Conservation (phyloP, 2,113 vertebrate species). For the Urocitellus parryii region DNA sequence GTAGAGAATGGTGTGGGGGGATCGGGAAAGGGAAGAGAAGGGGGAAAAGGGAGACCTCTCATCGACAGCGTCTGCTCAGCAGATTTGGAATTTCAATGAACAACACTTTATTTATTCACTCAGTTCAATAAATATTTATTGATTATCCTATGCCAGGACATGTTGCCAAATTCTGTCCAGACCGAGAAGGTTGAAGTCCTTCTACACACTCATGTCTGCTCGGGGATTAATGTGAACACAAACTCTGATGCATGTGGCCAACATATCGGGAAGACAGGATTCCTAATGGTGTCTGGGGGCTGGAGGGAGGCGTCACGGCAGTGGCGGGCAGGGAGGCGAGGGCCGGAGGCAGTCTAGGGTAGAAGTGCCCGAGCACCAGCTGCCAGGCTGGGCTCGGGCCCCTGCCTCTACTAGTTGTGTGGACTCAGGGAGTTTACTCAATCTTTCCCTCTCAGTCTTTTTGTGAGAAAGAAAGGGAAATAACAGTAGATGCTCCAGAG, state of each 20-base stretch:
- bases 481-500: not conserved
- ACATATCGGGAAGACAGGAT: not conserved
- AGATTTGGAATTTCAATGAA: not conserved
- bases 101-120: rapidly evolving
- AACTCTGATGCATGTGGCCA: not conserved
- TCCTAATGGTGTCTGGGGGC: too few species aligned
- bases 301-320: not conserved
- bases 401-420: not conserved
- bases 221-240: not conserved
- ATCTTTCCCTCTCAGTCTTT: not conserved
- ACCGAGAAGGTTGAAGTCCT: not conserved
- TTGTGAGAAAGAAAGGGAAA: not conserved
- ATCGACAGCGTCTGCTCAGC: not conserved
- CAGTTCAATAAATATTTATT: not conserved
- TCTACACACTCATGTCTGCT: not conserved
- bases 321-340: rapidly evolving
- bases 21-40: not conserved
- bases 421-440: not conserved
- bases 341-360: rapidly evolving
- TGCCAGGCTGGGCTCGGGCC: rapidly evolving
- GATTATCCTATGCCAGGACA: not conserved
- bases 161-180: not conserved
- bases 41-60: not conserved
- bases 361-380: rapidly evolving
- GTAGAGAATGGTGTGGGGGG: not conserved